Conservation (phyloP, 2,888 invertebrate genomes). For the Nymphalis c-album region DNA sequence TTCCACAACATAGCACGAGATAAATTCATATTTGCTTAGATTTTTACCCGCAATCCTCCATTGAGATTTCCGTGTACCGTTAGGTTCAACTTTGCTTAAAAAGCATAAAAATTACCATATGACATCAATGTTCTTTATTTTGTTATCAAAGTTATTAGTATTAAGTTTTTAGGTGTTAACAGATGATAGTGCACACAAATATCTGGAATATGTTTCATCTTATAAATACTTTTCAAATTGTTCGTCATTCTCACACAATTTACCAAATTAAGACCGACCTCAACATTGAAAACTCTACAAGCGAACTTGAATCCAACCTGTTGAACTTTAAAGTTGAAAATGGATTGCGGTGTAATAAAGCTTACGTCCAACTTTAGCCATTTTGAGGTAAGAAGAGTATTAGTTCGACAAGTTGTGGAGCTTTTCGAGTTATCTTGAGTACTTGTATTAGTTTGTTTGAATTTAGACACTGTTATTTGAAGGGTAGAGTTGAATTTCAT, state of each 20-base stretch:
- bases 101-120: too few species aligned
- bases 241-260: conserved; percentile 33
- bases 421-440: conserved; percentile 64
- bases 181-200: too few species aligned
- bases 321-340: conserved; percentile 47
- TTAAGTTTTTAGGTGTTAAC: too few species aligned
- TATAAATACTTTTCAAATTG: conserved; percentile 26
- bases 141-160: too few species aligned
- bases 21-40: too few species aligned
- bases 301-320: conserved; percentile 44
- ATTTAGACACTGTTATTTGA: conserved; percentile 24
- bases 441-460: conserved; percentile 38
- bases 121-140: too few species aligned
- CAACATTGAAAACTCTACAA: conserved; percentile 39
- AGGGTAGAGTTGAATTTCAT: conserved; percentile 17
- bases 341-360: conserved; percentile 43
- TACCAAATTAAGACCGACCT: conserved; percentile 54
- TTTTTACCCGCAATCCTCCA: too few species aligned
- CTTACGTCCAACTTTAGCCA: conserved; percentile 64
- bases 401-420: conserved; percentile 74
- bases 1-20: too few species aligned
- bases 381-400: conserved; percentile 75
- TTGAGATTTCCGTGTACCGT: too few species aligned
- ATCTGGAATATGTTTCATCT: too few species aligned
- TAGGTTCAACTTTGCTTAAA: too few species aligned